Percentiles rank a stretch among this genome's conserved stretches.
Conservation (phyloP, 2,888 invertebrate genomes). For the Dinocampus coccinellae region DNA sequence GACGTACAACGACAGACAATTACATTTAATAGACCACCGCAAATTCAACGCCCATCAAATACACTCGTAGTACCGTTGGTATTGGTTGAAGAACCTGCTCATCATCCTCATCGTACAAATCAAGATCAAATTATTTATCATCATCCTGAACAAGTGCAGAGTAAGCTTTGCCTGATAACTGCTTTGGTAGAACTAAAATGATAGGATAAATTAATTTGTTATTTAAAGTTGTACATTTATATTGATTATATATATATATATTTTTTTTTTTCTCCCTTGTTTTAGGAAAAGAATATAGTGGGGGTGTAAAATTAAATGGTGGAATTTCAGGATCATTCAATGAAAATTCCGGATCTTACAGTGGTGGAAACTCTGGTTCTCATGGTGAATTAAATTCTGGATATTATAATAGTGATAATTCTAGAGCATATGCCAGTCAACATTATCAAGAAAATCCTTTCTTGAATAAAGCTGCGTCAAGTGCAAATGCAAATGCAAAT, state of each 20-base stretch:
- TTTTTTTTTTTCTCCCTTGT: background rate
- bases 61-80: conserved; percentile 38
- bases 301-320: background rate
- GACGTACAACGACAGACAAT: background rate
- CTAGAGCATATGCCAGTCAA: conserved; percentile 9
- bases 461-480: conserved; percentile 34
- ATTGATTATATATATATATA: no score
- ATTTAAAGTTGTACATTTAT: background rate
- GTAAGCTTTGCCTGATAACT: no score
- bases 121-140: conserved; percentile 39
- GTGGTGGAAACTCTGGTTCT: conserved; percentile 3
- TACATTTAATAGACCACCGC: conserved; percentile 12
- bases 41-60: conserved; percentile 4
- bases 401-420: conserved; percentile 19
- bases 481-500: conserved; percentile 30
- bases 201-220: background rate
- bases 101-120: conserved; percentile 27
- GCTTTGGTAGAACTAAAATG: background rate
- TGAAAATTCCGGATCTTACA: background rate
- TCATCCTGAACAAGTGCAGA: conserved; percentile 36
- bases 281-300: background rate
- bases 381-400: conserved; percentile 27
- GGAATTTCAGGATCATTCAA: background rate
- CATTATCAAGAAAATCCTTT: conserved; percentile 45
- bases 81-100: conserved; percentile 33